These are phyloP conservation scores for Enteromius trimaculatus DNA, from an alignment of 2,797 vertebrate genomes.

Conservation along the genomic window DNA sequence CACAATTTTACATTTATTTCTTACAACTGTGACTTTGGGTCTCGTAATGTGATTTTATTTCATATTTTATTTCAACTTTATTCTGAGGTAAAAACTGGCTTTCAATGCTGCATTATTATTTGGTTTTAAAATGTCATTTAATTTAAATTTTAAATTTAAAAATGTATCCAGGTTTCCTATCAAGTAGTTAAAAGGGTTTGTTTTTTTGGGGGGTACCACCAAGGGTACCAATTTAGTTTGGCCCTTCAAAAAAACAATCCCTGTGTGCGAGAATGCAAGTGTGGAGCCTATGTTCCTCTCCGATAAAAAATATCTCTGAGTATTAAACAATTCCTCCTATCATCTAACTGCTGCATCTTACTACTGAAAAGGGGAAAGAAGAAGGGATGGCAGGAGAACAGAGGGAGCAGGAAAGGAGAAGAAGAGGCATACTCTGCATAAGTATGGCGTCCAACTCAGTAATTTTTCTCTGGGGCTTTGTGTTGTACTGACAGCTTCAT, in stretches of 20 bases:
- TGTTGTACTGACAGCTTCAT: constrained; percentile 86
- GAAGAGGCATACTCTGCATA: constrained; percentile 73
- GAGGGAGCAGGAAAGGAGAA: constrained; percentile 67
- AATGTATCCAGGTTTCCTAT: background rate
- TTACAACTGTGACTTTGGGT: constrained; percentile 18
- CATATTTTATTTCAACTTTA: background rate
- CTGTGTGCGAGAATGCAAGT: background rate
- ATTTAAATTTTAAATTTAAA: background rate
- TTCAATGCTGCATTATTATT: background rate
- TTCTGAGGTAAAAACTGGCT: background rate
- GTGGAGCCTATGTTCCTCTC: constrained; percentile 5
- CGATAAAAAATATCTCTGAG: constrained; percentile 24
- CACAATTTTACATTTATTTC: background rate
- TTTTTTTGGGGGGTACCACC: background rate
- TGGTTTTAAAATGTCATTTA: background rate
- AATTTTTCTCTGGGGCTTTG: constrained; percentile 83
- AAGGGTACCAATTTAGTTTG: background rate
- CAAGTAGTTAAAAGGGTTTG: background rate
- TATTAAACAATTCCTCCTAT: constrained; percentile 31
- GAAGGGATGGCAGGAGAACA: constrained; percentile 65
- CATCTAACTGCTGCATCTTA: constrained; percentile 3
- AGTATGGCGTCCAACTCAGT: constrained; percentile 74
- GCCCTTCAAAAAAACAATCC: background rate
- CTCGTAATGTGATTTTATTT: background rate
- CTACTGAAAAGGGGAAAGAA: background rate